Evolutionary conservation across 2,888 invertebrate species (phyloP).

Genomic region (Aspidiotus rigidus): DNA sequence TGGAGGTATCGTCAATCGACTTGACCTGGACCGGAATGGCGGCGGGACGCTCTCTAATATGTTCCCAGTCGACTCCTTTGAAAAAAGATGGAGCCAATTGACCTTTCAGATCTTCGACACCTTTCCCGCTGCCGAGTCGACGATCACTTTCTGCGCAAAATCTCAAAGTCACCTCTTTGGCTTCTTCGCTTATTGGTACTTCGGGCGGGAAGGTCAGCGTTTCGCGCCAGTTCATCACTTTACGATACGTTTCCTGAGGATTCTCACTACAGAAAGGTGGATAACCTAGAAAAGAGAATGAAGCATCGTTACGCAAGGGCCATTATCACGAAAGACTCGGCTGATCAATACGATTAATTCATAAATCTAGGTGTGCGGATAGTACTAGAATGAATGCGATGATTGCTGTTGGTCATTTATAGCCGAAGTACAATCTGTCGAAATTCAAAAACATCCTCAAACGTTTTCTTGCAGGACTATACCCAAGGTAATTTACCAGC

Average conservation of each 20-base stretch:
- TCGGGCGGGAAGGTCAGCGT: slow-evolving; percentile 97
- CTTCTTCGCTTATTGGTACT: slow-evolving; percentile 97
- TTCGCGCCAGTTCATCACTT: slow-evolving; percentile 99
- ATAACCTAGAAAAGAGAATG: slow-evolving; percentile 55
- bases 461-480: too few relatives aligned
- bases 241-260: slow-evolving; percentile 90
- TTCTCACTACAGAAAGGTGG: slow-evolving; percentile 99
- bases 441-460: too few relatives aligned
- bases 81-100: slow-evolving; percentile 69
- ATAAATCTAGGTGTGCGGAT: too few relatives aligned
- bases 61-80: slow-evolving; percentile 96
- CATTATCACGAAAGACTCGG: not conserved
- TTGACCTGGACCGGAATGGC: slow-evolving; percentile 96
- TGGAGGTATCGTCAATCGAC: slow-evolving; percentile 98
- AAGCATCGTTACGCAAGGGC: not conserved
- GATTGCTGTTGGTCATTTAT: too few relatives aligned
- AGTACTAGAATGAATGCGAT: too few relatives aligned
- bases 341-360: too few relatives aligned
- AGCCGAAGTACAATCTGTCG: too few relatives aligned
- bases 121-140: slow-evolving; percentile 65
- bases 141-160: slow-evolving; percentile 96
- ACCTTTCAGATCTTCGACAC: slow-evolving; percentile 85
- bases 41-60: slow-evolving; percentile 95
- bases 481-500: too few relatives aligned
- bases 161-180: slow-evolving; percentile 85